Base-by-base conservation (phyloP, 64 coral and sea anemone species). In the Platygyra sinensis region DNA sequence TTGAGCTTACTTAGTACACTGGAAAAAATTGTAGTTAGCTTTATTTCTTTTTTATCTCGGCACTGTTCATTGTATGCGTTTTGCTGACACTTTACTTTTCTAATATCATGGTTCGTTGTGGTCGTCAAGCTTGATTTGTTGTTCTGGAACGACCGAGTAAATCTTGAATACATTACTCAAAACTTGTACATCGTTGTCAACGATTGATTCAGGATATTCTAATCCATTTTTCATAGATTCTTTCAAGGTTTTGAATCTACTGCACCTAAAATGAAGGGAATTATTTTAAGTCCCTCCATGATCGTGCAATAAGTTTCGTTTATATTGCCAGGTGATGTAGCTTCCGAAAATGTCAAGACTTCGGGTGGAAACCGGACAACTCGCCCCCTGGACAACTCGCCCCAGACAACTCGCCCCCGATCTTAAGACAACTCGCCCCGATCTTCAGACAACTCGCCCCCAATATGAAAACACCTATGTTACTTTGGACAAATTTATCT, bases 321-420 rank as follows among this genome's bases (percentile, higher is more conserved):
- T 62, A 32, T 81, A 83, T 83, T 39, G 60, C 19, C 30, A n/a
- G 19, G 29, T 71, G 10, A 71, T 85, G 81, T 85, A 39, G 81
- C 22, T 85, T 69, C 63, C 63, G 62, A 71, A 85, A 85, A 85
- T 71, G 20, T 51, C 38, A 85, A 72, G 62, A 85, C 81, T 71
- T 71, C 32, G n/a, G n/a, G n/a, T n/a, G n/a, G n/a, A n/a, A n/a
- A n/a, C n/a, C n/a, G n/a, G n/a, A n/a, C n/a, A n/a, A n/a, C n/a
- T n/a, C n/a, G n/a, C n/a, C n/a, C n/a, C n/a, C n/a, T n/a, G n/a
- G n/a, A n/a, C n/a, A n/a, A n/a, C n/a, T n/a, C n/a, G n/a, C n/a
- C n/a, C n/a, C n/a, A n/a, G n/a, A n/a, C n/a, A n/a, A n/a, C n/a
- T n/a, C n/a, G n/a, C n/a, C n/a, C n/a, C n/a, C n/a, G n/a, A n/a